Percentiles rank a stretch among this genome's conserved stretches.
Evolutionary conservation across 1,140 invertebrate genomes (phyloP).

Genomic region (Coenobita brevimanus): DNA sequence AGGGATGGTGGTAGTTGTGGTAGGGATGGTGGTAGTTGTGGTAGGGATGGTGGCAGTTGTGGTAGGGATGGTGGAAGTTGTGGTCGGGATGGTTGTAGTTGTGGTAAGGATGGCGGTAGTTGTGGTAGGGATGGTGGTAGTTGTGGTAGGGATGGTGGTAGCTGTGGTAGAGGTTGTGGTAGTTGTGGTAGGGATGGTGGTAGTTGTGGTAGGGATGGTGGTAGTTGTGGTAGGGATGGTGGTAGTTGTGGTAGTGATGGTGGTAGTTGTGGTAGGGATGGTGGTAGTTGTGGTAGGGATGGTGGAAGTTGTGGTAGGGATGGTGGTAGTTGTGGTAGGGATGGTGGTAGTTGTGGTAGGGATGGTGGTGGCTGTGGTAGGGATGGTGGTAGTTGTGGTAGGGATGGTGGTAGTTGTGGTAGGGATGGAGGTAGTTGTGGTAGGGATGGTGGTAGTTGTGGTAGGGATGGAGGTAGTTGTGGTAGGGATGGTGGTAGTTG

Average conservation of each 20-base stretch:
- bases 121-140: background rate
- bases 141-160: background rate
- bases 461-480: too few relatives aligned
- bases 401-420: background rate
- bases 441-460: background rate
- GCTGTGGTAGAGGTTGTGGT: too few relatives aligned
- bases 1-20: background rate
- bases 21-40: background rate
- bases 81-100: too few relatives aligned
- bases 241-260: slow-evolving; percentile 3
- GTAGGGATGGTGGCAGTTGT: too few relatives aligned
- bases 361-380: too few relatives aligned
- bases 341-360: slow-evolving; percentile 6
- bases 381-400: background rate
- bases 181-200: background rate
- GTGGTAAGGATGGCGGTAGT: background rate
- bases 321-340: slow-evolving; percentile 2
- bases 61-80: background rate
- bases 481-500: background rate
- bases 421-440: background rate
- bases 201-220: slow-evolving; percentile 1
- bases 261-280: background rate
- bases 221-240: background rate
- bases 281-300: background rate
- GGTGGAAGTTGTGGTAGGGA: background rate